Base-by-base conservation (phyloP, 2,888 invertebrate species). In the Idaea aversata region DNA sequence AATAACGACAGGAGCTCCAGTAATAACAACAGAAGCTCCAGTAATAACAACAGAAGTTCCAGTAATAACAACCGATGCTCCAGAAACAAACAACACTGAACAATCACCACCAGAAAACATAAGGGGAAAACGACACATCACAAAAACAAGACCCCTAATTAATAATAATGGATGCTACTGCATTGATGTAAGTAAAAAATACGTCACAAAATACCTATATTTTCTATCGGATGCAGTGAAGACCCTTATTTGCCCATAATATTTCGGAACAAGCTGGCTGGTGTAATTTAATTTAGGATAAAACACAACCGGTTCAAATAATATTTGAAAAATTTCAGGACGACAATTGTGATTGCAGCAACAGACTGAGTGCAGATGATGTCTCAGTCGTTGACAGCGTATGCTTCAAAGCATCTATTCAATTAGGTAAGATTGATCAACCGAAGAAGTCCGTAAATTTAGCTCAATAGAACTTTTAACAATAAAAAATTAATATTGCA, bases 291-390 rank as follows among this genome's bases (percentile, higher is more conserved):
- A 25, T 25, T 25, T 25, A 25, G 25, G 3, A 25, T 25, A 25
- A 25, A 25, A 25, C 25, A 25, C 1, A 25, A 25, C 1, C 3
- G 47, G 4, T 47, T 47, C 10, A 47, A 47, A 7, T 47, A 2
- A 47, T 47, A 3, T 10, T 47, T 47, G 13, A 47, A 36, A 36
- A 7, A 13, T 73, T 74, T 69, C 63, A 74, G 75, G 70, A 65
- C 15, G 57, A 59, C 25, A 59, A 65, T 25, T 72, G 72, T 36
- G 47, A 57, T 4, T 71, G 70, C 47, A 65, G 60, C 6, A 47
- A 59, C 16, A 5, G 15, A 10, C 57, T 16, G 0, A 60, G 61
- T 5, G 16, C 62, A 1, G 16, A 25, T 34, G 64, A 62, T 5
- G 16, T 16, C 25, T 15, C 63, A 10, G 65, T 62, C 5, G n/a